Conservation (phyloP, 2,113 vertebrate species). For the Sylvicapra grimmia region DNA sequence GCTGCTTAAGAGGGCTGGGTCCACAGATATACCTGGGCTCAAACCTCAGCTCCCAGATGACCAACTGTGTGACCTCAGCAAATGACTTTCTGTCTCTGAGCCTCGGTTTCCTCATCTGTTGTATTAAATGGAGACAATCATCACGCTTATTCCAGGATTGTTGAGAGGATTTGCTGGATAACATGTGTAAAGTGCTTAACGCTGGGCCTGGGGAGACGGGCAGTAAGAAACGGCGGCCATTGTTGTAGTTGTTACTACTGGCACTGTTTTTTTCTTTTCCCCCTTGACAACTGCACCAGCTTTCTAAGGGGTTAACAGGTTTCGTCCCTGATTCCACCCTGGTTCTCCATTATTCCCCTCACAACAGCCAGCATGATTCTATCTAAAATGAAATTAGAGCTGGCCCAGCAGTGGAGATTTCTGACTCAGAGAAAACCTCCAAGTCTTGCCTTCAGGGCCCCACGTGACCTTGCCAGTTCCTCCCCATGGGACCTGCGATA, state of each 20-base stretch:
- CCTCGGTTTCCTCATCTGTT: neutral
- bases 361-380: neutral
- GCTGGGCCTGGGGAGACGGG: neutral
- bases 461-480: neutral
- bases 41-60: neutral
- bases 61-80: neutral
- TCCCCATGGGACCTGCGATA: no score
- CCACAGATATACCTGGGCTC: neutral
- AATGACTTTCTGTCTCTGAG: neutral
- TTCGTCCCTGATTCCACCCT: neutral
- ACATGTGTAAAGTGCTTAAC: neutral
- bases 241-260: accelerated
- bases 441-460: neutral
- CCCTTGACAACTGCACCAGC: neutral
- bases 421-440: neutral
- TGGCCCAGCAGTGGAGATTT: neutral
- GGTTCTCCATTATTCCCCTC: neutral
- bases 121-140: neutral
- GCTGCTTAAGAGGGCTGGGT: neutral
- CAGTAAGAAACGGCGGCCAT: accelerated
- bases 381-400: neutral
- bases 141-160: neutral
- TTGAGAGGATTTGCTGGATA: neutral
- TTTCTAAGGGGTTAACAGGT: neutral
- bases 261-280: neutral